Evolutionary conservation across 2,113 vertebrate genomes (phyloP), one percentile per base, ranked within the genome.

Genomic region (Notarius quadriscutis): DNA sequence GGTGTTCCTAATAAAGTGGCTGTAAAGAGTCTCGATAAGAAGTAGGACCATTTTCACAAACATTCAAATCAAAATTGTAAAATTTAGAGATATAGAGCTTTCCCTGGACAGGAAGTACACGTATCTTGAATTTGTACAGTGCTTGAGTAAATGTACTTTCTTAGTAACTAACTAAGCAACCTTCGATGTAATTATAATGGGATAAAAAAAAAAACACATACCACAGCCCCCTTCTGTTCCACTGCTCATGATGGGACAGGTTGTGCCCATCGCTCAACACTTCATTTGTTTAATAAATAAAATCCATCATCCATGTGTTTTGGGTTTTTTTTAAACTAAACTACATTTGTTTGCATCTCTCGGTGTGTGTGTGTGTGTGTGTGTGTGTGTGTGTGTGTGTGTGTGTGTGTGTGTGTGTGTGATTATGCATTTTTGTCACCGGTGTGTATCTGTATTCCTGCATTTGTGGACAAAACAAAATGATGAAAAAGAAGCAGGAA

Each of bases 361-460:
- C 65, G 15, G 10, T 12, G 27, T 67, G 15, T 18, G 17, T 48
- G 17, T 22, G 18, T 74, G 41, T 74, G 18, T 74, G 41, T 74
- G 41, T 74, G 41, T 74, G 41, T 41, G 69, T 18, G 30, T 34
- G 14, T 34, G 10, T 72, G 18, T 9, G n/a, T 41, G 62, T 50
- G 81, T 60, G 41, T 58, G 71, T 67, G 86, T 89, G 89, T 25
- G 83, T 88, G 92, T 87, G 89, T 86, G 65, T 27, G 65, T 27
- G 25, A 8, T 22, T 30, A 27, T 9, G 22, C 25, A 22, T 25
- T 12, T 63, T 60, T 60, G 65, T 67, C n/a, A 14, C 14, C 14
- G 18, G 30, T 41, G 69, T 72, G 30, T 11, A 22, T 25, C 18
- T 74, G 34, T 74, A 48, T 5, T 74, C 22, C 71, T 48, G 8